Percentiles rank a stretch among this genome's conserved stretches.
These are phyloP conservation scores for Mico argentatus DNA, from an alignment of 2,797 vertebrate species.

Conservation along the genomic window DNA sequence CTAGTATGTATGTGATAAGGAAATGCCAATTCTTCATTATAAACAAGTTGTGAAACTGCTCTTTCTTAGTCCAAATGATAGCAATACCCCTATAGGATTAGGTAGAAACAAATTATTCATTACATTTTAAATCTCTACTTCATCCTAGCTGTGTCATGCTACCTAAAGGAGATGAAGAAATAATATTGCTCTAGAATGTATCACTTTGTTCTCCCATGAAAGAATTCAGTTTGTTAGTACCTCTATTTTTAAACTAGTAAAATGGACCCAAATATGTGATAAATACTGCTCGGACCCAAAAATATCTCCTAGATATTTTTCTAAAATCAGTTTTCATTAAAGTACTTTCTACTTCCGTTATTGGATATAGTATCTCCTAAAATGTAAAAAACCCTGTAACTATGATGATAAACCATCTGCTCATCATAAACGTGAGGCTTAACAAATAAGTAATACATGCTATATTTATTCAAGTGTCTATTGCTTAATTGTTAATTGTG, in stretches of 20 bases:
- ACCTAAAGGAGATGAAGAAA: background rate
- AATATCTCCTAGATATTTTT: too few species aligned
- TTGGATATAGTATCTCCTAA: slow-evolving; percentile 32
- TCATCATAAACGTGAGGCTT: slow-evolving; percentile 46
- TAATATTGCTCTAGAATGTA: background rate
- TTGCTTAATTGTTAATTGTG: slow-evolving; percentile 73
- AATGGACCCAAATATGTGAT: background rate
- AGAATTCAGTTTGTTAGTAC: background rate
- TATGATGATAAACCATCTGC: slow-evolving; percentile 41
- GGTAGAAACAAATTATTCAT: background rate
- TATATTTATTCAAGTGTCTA: slow-evolving; percentile 50
- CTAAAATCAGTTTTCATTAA: slow-evolving; percentile 40
- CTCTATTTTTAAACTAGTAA: slow-evolving; percentile 36
- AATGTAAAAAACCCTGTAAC: slow-evolving; percentile 41
- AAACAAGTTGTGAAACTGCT: background rate
- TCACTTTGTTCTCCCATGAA: background rate
- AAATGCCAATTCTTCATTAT: slow-evolving; percentile 26
- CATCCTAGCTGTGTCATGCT: background rate
- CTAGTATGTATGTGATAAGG: background rate
- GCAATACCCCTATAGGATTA: background rate
- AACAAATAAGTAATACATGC: slow-evolving; percentile 64
- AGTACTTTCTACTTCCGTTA: slow-evolving; percentile 46
- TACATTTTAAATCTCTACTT: background rate
- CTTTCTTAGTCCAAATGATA: background rate
- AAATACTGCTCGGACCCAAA: background rate